Evolutionary conservation across 2,113 vertebrate genomes (phyloP).

Genomic region (Silurus asotus): DNA sequence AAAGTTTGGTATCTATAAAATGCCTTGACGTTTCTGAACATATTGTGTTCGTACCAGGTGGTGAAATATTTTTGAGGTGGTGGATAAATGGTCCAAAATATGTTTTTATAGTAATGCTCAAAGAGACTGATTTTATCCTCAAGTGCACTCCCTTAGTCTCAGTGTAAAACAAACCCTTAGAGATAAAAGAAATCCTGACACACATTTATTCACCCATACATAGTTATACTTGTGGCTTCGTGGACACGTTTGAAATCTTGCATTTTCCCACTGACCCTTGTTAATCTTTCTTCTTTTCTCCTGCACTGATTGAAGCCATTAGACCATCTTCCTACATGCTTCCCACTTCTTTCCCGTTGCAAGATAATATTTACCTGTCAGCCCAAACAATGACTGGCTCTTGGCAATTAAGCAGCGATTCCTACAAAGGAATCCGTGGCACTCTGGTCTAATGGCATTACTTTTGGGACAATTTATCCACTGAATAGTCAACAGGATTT

Average conservation of each 20-base stretch:
- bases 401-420: conserved; percentile 78
- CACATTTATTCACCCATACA: conserved; percentile 91
- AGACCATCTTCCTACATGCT: conserved; percentile 69
- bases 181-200: conserved; percentile 88
- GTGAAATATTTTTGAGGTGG: neutral
- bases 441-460: conserved; percentile 76
- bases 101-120: conserved; percentile 79
- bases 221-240: conserved; percentile 90
- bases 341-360: conserved; percentile 51
- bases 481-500: conserved; percentile 79
- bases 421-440: conserved; percentile 67
- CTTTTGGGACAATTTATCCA: conserved; percentile 72
- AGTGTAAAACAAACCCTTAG: conserved; percentile 96
- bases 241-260: conserved; percentile 70
- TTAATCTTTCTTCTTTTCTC: conserved; percentile 61
- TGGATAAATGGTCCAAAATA: neutral
- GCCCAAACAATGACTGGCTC: conserved; percentile 70
- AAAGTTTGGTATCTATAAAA: neutral
- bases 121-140: conserved; percentile 79
- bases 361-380: conserved; percentile 72
- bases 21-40: neutral
- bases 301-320: conserved; percentile 57
- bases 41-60: neutral
- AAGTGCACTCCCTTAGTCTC: conserved; percentile 79
- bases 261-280: conserved; percentile 52